phyloP scores from a whole-genome alignment of 2,113 vertebrate species.

The Saguinus imperator region DNA sequence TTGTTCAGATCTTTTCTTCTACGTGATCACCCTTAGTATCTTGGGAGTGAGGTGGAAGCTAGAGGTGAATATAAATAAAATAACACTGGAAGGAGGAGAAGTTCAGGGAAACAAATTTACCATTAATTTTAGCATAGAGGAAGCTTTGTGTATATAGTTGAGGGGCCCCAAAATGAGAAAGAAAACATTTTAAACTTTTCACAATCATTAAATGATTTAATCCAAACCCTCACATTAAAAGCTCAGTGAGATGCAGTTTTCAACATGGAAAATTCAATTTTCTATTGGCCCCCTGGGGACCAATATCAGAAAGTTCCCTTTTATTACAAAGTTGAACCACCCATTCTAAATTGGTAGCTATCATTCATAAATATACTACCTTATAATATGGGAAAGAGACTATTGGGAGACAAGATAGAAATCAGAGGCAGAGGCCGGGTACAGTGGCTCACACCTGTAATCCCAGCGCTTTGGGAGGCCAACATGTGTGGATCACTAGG shows the following conservation, averaged over 20 bases:
- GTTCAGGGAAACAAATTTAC: not conserved
- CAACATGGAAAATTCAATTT: not conserved
- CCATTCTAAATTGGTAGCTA: not conserved
- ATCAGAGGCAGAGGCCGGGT: not conserved
- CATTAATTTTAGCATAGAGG: not conserved
- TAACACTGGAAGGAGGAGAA: not conserved
- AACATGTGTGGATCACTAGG: too few species aligned
- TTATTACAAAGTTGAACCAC: not conserved
- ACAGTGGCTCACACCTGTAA: too few species aligned
- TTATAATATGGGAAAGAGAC: not conserved
- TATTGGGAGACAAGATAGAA: not conserved
- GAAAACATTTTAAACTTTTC: not conserved
- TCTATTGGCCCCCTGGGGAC: not conserved
- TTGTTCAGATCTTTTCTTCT: not conserved
- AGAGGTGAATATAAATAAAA: not conserved
- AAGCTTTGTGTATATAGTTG: not conserved
- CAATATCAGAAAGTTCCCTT: not conserved
- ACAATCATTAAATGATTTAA: not conserved
- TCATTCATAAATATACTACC: not conserved
- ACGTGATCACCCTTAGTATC: not conserved
- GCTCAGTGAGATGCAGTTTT: not conserved
- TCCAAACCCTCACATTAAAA: conserved; percentile 12
- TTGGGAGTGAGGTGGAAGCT: not conserved
- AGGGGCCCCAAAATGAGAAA: not conserved
- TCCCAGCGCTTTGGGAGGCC: too few species aligned